These are phyloP conservation scores for Lasius platythorax DNA, from an alignment of 2,888 invertebrate species.

Conservation along the genomic window DNA sequence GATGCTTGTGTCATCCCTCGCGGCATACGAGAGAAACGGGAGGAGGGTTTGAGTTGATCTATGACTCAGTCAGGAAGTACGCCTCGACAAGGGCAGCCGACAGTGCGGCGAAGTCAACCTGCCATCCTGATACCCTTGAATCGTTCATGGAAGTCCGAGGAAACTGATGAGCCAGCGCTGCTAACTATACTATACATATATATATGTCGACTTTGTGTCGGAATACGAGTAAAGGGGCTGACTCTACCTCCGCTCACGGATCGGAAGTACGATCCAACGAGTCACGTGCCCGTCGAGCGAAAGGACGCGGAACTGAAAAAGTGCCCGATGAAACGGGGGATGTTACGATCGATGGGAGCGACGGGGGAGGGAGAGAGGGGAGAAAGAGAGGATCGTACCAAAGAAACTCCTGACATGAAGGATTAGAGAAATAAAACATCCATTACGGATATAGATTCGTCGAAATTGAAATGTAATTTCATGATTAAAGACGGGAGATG, in stretches of 20 bases:
- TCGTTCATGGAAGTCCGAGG: slow-evolving; percentile 60
- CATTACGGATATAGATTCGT: slow-evolving; percentile 59
- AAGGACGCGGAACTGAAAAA: slow-evolving; percentile 65
- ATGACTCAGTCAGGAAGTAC: slow-evolving; percentile 82
- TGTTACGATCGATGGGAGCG: slow-evolving; percentile 56
- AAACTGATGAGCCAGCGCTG: slow-evolving; percentile 67
- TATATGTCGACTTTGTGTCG: slow-evolving; percentile 63
- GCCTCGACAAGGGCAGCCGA: slow-evolving; percentile 73
- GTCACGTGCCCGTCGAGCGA: slow-evolving; percentile 67
- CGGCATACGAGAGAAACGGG: slow-evolving; percentile 31
- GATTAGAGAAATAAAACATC: slow-evolving; percentile 70
- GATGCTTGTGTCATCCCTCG: slow-evolving; percentile 67
- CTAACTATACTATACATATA: slow-evolving; percentile 2
- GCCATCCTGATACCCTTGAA: slow-evolving; percentile 62
- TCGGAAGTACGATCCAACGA: slow-evolving; percentile 74
- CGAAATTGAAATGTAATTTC: slow-evolving; percentile 41
- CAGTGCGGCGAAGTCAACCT: slow-evolving; percentile 74
- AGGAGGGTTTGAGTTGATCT: slow-evolving; percentile 76
- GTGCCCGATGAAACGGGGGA: slow-evolving; percentile 48
- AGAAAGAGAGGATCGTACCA: neutral
- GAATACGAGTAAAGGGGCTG: slow-evolving; percentile 52
- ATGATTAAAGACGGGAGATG: slow-evolving; percentile 13
- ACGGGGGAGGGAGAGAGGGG: slow-evolving; percentile 1
- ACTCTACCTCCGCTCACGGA: slow-evolving; percentile 46
- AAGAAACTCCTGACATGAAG: slow-evolving; percentile 62